These are phyloP conservation scores for Eumerus sabulonum DNA, from an alignment of 2,888 invertebrate species.

Conservation along the genomic window DNA sequence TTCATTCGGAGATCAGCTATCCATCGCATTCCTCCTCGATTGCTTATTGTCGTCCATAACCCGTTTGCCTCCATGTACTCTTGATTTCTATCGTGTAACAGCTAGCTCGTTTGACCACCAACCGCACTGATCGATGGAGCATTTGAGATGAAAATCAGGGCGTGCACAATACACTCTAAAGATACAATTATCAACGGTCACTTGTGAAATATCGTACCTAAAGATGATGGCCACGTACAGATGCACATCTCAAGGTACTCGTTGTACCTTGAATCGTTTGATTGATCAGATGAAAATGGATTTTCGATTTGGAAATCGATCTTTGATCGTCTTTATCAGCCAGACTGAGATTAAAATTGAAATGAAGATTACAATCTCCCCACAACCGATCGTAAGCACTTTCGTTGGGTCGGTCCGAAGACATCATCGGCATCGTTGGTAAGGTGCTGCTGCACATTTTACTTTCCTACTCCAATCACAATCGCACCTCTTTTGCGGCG, in stretches of 20 bases:
- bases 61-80: conserved; percentile 55
- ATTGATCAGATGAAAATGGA: conserved; percentile 58
- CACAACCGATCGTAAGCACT: conserved; percentile 28
- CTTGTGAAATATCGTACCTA: conserved; percentile 59
- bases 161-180: conserved; percentile 50
- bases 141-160: conserved; percentile 53
- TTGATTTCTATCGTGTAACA: conserved; percentile 47
- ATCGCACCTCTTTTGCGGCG: not conserved
- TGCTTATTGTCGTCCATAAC: conserved; percentile 15
- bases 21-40: not conserved
- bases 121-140: conserved; percentile 25
- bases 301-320: conserved; percentile 63
- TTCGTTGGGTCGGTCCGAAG: conserved; percentile 50
- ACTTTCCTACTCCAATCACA: conserved; percentile 24
- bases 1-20: conserved; percentile 23
- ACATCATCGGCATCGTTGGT: conserved; percentile 7
- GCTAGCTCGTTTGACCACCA: conserved; percentile 2
- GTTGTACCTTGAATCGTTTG: conserved; percentile 36
- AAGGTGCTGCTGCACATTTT: conserved; percentile 17
- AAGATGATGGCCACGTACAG: no score
- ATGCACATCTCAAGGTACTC: no score
- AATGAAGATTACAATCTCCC: conserved; percentile 47
- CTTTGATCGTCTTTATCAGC: conserved; percentile 56
- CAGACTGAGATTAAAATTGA: conserved; percentile 46
- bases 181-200: conserved; percentile 64